phyloP scores from a whole-genome alignment of 2,888 invertebrate genomes.

The Charanyca ferruginea region DNA sequence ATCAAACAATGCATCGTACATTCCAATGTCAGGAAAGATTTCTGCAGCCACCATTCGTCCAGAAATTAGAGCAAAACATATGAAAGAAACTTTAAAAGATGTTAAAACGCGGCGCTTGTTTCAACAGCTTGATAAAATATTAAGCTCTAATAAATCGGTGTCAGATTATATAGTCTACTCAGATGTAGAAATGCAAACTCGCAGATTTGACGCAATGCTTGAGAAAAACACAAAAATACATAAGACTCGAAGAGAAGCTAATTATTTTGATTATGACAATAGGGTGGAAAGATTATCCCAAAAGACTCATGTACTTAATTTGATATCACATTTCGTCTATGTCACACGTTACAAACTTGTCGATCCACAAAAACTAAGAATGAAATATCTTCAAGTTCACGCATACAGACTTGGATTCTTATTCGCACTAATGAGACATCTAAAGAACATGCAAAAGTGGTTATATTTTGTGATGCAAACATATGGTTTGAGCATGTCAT shows the following conservation, averaged over 20 bases:
- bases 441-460: slow-evolving; percentile 42
- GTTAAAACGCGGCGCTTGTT: slow-evolving; percentile 43
- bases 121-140: slow-evolving; percentile 46
- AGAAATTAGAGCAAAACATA: not conserved
- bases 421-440: slow-evolving; percentile 59
- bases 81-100: slow-evolving; percentile 46
- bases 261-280: not conserved
- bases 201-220: slow-evolving; percentile 58
- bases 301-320: not conserved
- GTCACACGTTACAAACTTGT: slow-evolving; percentile 70
- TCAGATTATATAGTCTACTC: slow-evolving; percentile 64
- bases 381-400: slow-evolving; percentile 61
- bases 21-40: slow-evolving; percentile 14
- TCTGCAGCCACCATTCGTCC: not conserved
- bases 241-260: not conserved
- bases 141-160: slow-evolving; percentile 44
- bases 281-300: not conserved
- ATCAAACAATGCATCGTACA: not conserved
- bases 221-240: not conserved
- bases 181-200: slow-evolving; percentile 44
- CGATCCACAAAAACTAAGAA: slow-evolving; percentile 65
- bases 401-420: slow-evolving; percentile 73
- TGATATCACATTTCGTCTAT: slow-evolving; percentile 75
- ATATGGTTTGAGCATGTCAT: fast-evolving
- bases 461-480: fast-evolving